Evolutionary conservation across 2,797 vertebrate species (phyloP).

Genomic region (Botia almorhae): DNA sequence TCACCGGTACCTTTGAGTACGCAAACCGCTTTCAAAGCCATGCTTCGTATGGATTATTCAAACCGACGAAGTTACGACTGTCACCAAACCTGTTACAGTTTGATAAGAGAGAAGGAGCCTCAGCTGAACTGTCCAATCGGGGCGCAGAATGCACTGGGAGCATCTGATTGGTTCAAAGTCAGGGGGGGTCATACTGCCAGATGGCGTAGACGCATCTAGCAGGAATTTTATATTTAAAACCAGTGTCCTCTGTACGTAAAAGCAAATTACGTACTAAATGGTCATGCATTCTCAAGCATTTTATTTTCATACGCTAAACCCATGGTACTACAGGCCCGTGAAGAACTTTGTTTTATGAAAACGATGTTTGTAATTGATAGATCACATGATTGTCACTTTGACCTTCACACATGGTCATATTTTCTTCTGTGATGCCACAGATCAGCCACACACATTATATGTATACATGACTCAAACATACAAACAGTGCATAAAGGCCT

Average conservation of each 20-base stretch:
- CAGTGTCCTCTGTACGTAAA: too few species aligned
- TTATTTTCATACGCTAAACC: too few species aligned
- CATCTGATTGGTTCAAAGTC: conserved; percentile 34
- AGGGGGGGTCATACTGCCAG: neutral
- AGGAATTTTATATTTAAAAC: too few species aligned
- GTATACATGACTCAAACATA: neutral
- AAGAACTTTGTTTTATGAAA: neutral
- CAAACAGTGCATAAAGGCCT: too few species aligned
- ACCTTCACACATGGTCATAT: neutral
- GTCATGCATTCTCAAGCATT: too few species aligned
- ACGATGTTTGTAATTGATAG: neutral
- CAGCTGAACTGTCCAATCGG: conserved; percentile 46
- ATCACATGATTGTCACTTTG: neutral
- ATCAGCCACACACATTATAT: neutral
- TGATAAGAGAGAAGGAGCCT: neutral
- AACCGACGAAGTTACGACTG: neutral
- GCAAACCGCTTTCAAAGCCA: conserved; percentile 78
- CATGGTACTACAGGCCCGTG: neutral
- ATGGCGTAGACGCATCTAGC: neutral
- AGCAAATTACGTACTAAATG: too few species aligned
- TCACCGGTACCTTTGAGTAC: conserved; percentile 78
- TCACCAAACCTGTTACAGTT: neutral
- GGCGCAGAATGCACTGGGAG: neutral
- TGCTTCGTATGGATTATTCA: conserved; percentile 43
- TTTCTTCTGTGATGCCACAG: neutral